Conservation (phyloP, 2,113 vertebrate species). For the Chlorodrepanis virens region DNA sequence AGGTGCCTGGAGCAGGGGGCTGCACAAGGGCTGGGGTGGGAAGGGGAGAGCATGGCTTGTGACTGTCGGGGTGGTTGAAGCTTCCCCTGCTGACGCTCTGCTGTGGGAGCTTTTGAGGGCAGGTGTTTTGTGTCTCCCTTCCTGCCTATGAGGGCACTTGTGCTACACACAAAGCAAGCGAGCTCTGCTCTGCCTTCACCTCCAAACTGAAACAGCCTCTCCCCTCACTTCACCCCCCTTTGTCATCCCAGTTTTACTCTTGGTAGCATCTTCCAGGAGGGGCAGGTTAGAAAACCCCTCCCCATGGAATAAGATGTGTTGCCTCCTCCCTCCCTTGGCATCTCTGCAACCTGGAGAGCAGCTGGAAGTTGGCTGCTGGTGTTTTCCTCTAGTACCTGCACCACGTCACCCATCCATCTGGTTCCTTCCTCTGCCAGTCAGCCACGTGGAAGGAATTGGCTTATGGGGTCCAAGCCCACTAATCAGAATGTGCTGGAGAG, state of each 20-base stretch:
- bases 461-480: background rate
- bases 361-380: background rate
- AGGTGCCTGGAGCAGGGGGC: background rate
- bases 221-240: background rate
- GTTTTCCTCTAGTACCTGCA: background rate
- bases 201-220: background rate
- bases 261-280: background rate
- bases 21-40: background rate
- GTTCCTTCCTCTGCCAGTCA: background rate
- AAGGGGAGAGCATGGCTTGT: background rate
- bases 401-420: background rate
- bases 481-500: background rate
- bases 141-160: background rate
- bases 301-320: accelerated
- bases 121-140: background rate
- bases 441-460: background rate
- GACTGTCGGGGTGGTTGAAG: accelerated
- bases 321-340: background rate
- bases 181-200: background rate
- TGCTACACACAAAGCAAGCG: background rate
- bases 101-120: background rate
- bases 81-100: background rate
- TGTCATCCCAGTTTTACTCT: background rate
- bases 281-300: background rate
- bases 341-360: background rate